Base-by-base conservation (phyloP, 2,888 invertebrate species). In the Hirtodrosophila histrioides region DNA sequence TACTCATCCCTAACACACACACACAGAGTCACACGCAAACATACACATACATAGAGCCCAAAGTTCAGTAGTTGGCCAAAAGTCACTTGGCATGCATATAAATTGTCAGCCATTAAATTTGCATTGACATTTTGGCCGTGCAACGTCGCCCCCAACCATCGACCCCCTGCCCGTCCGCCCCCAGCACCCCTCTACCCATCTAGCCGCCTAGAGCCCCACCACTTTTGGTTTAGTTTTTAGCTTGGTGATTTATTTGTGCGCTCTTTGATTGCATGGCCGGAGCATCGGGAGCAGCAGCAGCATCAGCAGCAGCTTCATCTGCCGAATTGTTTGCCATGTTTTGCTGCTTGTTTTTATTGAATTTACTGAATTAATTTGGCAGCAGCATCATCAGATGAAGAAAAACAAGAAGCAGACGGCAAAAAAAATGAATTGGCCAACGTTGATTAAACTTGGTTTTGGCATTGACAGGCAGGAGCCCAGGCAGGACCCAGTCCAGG, bases 41-140 rank as follows among this genome's bases (percentile, higher is more conserved):
- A 45, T 0, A 37, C 0, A n/a, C 9, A 17, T 7, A 31, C 29
- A 37, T 6, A 35, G 23, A 33, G 3, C 10, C 12, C 27, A 81
- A 81, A 81, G 86, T 81, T 81, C 87, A 86, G 85, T 71, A 81
- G 86, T 86, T 81, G 81, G 81, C 83, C 83, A 88, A 83, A 83
- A 88, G 82, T 87, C 82, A 87, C 82, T 83, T 87, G 82, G 88
- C 86, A 87, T 83, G 82, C 88, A 84, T 84, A 84, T 84, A 84
- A 84, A 84, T 84, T 84, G 88, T 84, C 82, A 77, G 86, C 88
- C 83, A 84, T 84, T 84, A 84, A 84, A 84, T 84, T 84, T 84
- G 86, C 83, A 84, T 84, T 88, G 88, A 88, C 83, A 86, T 84
- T 87, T 82, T 86, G 82, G 78, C 78, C 72, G 65, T 79, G 83